Evolutionary conservation across 2,797 vertebrate genomes (phyloP).

Genomic region (Hylomyscus alleni): DNA sequence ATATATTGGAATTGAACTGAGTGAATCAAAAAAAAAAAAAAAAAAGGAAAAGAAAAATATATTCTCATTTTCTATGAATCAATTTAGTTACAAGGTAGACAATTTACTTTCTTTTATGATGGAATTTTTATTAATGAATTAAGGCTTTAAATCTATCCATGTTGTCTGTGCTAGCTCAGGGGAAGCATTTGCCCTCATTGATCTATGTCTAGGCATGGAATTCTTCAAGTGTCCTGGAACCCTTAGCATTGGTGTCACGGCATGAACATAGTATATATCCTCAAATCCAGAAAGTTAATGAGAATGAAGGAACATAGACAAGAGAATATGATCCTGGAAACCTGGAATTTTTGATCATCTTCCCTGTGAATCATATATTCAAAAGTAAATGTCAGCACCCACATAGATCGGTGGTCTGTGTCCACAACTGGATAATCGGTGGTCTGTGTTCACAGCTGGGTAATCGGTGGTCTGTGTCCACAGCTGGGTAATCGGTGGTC

Average conservation of each 20-base stretch:
- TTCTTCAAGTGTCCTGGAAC: neutral
- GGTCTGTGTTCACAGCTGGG: neutral
- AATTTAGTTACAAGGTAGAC: neutral
- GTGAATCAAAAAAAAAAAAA: neutral
- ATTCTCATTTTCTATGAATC: constrained; percentile 44
- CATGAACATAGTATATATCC: neutral
- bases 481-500: rapidly evolving
- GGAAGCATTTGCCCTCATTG: neutral
- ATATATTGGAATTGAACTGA: neutral
- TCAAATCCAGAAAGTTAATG: neutral
- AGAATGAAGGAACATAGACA: neutral
- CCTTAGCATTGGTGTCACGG: neutral
- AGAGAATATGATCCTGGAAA: neutral
- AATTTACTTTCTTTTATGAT: constrained; percentile 34
- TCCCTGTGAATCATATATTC: neutral
- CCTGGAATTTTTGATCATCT: neutral
- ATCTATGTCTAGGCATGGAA: neutral
- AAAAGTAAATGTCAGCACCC: neutral
- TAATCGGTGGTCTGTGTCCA: rapidly evolving
- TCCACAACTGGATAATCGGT: rapidly evolving
- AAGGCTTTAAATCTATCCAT: neutral
- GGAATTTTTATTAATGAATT: neutral
- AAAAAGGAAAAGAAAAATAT: neutral
- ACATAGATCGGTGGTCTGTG: rapidly evolving
- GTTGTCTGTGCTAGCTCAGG: neutral